Evolutionary conservation across 2,113 vertebrate species (phyloP).

Genomic region (Reinhardtius hippoglossoides): DNA sequence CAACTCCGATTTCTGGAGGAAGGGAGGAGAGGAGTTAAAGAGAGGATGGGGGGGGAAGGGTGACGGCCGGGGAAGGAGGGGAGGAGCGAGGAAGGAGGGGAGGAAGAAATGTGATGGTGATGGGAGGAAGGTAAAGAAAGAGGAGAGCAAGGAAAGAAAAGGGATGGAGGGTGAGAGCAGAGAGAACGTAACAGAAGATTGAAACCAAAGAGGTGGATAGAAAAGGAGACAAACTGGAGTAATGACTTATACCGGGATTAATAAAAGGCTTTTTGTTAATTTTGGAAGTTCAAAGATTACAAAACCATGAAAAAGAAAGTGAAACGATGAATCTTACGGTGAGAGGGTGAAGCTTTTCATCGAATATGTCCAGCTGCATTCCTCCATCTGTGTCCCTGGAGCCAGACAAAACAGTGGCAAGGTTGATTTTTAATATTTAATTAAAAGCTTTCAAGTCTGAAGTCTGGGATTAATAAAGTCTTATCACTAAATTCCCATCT

Average conservation of each 20-base stretch:
- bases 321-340: slow-evolving; percentile 82
- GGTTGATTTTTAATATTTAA: no score
- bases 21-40: neutral
- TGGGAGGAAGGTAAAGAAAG: neutral
- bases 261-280: no score
- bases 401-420: neutral
- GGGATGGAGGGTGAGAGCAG: neutral
- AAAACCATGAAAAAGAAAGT: no score
- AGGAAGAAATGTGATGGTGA: neutral
- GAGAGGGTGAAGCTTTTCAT: slow-evolving; percentile 98
- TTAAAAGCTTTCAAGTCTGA: no score
- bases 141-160: neutral
- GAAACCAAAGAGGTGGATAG: no score
- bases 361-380: slow-evolving; percentile 97
- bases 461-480: no score
- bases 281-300: no score
- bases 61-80: no score
- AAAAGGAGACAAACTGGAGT: neutral
- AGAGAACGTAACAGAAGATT: no score
- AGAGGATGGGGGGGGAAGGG: neutral
- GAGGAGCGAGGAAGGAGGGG: neutral
- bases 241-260: no score
- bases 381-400: slow-evolving; percentile 92
- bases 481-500: no score
- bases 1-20: slow-evolving; percentile 82